Conservation (phyloP, 2,797 vertebrate species). For the Myoxocephalus aenaeus region DNA sequence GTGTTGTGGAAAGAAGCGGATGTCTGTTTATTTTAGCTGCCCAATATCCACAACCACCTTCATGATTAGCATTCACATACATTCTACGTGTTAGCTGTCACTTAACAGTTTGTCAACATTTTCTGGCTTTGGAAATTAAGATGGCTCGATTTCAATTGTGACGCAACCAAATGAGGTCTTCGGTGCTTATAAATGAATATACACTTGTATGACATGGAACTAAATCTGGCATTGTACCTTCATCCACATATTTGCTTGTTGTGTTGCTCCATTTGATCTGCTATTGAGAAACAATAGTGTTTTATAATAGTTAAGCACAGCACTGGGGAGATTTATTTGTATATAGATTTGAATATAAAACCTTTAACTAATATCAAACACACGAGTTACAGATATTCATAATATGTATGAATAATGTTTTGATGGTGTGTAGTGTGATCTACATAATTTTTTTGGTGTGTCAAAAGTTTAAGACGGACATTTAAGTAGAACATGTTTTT, state of each 20-base stretch:
- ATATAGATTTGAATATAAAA: neutral
- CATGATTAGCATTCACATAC: neutral
- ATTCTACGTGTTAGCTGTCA: neutral
- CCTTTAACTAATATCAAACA: neutral
- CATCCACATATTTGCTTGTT: neutral
- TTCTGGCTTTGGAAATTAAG: neutral
- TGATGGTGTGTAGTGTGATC: neutral
- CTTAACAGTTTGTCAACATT: neutral
- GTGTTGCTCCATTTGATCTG: neutral
- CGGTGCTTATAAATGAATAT: neutral
- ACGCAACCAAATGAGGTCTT: neutral
- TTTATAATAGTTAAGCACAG: neutral
- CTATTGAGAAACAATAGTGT: conserved; percentile 8
- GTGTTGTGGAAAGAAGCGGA: neutral
- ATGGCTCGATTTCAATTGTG: neutral
- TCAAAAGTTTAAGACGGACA: neutral
- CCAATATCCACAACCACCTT: neutral
- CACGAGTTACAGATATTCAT: conserved; percentile 40
- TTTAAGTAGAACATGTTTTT: too few species aligned
- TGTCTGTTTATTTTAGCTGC: conserved; percentile 7
- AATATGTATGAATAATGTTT: conserved; percentile 22
- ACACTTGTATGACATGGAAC: neutral
- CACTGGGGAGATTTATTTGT: neutral
- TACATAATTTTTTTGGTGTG: too few species aligned
- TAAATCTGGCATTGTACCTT: neutral